Evolutionary conservation across 2,888 invertebrate genomes (phyloP).

Genomic region (Cerastis leucographa): DNA sequence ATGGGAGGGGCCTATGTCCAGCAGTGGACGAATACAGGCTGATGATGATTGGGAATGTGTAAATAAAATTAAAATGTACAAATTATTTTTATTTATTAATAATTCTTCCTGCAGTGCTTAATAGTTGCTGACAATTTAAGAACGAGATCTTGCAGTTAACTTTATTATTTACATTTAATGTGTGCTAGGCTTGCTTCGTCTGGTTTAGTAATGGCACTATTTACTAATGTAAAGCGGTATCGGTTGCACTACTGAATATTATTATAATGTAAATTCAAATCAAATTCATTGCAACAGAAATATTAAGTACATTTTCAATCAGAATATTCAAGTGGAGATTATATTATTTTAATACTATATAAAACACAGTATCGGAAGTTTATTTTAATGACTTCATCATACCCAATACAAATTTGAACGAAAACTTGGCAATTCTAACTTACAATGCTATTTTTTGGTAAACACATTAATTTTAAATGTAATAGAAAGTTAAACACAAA

Average conservation of each 20-base stretch:
- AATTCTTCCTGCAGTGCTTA: conserved; percentile 86
- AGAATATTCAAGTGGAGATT: conserved; percentile 60
- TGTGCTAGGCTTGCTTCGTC: conserved; percentile 70
- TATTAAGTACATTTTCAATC: conserved; percentile 73
- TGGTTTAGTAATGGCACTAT: conserved; percentile 81
- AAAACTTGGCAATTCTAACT: conserved; percentile 66
- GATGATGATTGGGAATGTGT: conserved; percentile 3
- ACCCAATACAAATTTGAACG: conserved; percentile 64
- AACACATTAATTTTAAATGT: conserved; percentile 68
- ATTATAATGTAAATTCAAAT: conserved; percentile 59
- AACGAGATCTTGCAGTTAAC: conserved; percentile 83
- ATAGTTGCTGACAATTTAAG: conserved; percentile 83
- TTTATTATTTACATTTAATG: conserved; percentile 79
- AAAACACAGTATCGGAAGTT: conserved; percentile 46
- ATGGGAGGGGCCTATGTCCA: too few relatives aligned
- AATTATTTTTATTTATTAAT: conserved; percentile 84
- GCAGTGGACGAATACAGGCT: too few relatives aligned
- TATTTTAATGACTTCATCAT: conserved; percentile 57
- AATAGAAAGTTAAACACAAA: conserved; percentile 64
- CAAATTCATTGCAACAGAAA: conserved; percentile 56
- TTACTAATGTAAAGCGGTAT: conserved; percentile 66
- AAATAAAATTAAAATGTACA: conserved; percentile 73
- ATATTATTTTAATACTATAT: conserved; percentile 38
- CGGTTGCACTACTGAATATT: conserved; percentile 59
- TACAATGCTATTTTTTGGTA: conserved; percentile 76